These are phyloP conservation scores for Tetanocera ferruginea DNA, from an alignment of 2,888 invertebrate species.

Conservation along the genomic window DNA sequence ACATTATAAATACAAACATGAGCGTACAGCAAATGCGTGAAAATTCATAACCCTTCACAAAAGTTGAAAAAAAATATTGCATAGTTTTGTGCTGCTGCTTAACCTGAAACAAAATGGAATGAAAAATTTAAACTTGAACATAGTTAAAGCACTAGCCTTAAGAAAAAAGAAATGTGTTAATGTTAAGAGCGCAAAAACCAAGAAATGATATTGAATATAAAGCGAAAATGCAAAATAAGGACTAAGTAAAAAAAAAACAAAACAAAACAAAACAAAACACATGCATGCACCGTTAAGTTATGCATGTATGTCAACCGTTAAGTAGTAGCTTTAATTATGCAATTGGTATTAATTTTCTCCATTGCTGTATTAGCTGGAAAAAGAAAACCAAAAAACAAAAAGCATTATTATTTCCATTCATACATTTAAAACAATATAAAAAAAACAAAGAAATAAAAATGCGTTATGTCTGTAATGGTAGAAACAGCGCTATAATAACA, in stretches of 20 bases:
- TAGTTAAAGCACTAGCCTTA: too few relatives aligned
- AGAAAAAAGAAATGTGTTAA: slow-evolving; percentile 1
- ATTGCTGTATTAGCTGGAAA: slow-evolving; percentile 46
- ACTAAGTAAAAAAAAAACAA: neutral
- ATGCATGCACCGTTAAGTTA: neutral
- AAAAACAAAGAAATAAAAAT: slow-evolving; percentile 12
- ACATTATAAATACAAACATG: neutral
- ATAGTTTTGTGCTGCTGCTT: slow-evolving; percentile 35
- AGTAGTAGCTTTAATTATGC: slow-evolving; percentile 45
- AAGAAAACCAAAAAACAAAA: slow-evolving; percentile 9
- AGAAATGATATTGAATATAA: too few relatives aligned
- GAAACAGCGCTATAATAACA: neutral
- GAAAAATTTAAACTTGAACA: slow-evolving; percentile 19
- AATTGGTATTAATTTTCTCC: slow-evolving; percentile 56
- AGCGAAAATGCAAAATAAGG: neutral
- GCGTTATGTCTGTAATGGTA: neutral
- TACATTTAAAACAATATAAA: neutral
- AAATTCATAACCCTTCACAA: slow-evolving; percentile 37
- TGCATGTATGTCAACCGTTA: neutral
- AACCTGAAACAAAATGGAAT: slow-evolving; percentile 37
- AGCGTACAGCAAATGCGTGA: slow-evolving; percentile 45
- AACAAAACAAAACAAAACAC: neutral
- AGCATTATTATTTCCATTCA: neutral
- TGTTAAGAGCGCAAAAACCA: too few relatives aligned
- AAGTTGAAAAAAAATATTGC: slow-evolving; percentile 47